phyloP scores from a whole-genome alignment of 2,797 vertebrate genomes.

The Moxostoma hubbsi region DNA sequence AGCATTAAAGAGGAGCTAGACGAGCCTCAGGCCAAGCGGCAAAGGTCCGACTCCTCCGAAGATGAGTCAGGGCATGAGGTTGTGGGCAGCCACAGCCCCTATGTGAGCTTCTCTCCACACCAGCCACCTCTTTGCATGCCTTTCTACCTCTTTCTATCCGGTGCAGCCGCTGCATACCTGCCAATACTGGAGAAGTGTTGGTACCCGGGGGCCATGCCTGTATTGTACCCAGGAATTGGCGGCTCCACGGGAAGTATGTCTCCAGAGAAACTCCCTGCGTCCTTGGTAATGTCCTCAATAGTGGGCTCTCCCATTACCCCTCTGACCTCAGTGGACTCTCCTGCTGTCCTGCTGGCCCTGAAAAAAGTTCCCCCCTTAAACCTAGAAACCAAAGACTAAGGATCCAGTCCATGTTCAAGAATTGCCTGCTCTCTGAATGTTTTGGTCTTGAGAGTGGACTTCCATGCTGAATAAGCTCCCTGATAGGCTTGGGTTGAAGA shows the following conservation, averaged over 20 bases:
- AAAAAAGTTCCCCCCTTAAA: slow-evolving; percentile 88
- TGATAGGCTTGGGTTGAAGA: slow-evolving; percentile 40
- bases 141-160: slow-evolving; percentile 92
- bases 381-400: slow-evolving; percentile 94
- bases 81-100: slow-evolving; percentile 70
- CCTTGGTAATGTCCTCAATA: slow-evolving; percentile 86
- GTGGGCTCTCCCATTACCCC: slow-evolving; percentile 81
- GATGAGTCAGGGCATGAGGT: slow-evolving; percentile 75
- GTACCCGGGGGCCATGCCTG: slow-evolving; percentile 87
- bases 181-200: slow-evolving; percentile 98
- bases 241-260: slow-evolving; percentile 62
- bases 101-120: slow-evolving; percentile 84
- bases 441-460: slow-evolving; percentile 53
- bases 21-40: slow-evolving; percentile 85
- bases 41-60: slow-evolving; percentile 80
- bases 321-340: slow-evolving; percentile 84
- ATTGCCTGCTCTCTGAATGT: slow-evolving; percentile 64
- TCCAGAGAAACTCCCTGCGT: slow-evolving; percentile 78
- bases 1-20: slow-evolving; percentile 89
- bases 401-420: slow-evolving; percentile 11
- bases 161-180: slow-evolving; percentile 87
- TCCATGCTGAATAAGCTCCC: slow-evolving; percentile 49
- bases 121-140: slow-evolving; percentile 92
- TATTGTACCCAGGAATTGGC: slow-evolving; percentile 86
- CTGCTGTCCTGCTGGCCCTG: slow-evolving; percentile 86